phyloP scores from a whole-genome alignment of 2,797 vertebrate genomes.

The Pygocentrus nattereri region DNA sequence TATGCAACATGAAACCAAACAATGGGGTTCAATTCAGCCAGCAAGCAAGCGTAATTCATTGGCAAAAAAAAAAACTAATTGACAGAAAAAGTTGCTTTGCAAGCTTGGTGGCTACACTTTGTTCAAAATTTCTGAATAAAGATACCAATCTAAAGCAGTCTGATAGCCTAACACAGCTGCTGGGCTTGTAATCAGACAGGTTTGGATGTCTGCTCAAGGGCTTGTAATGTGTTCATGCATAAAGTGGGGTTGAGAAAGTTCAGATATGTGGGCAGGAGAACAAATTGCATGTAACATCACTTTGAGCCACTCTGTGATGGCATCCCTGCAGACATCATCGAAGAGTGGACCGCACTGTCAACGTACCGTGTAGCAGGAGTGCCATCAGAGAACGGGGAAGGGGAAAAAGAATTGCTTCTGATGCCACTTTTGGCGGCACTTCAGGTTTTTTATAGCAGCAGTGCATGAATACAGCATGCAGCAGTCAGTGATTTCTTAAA shows the following conservation, averaged over 20 bases:
- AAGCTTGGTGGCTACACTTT: constrained; percentile 1
- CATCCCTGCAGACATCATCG: constrained; percentile 53
- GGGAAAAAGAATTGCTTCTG: constrained; percentile 65
- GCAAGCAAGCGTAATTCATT: constrained; percentile 36
- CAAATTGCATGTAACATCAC: constrained; percentile 40
- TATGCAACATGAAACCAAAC: constrained; percentile 24
- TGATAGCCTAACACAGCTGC: not conserved
- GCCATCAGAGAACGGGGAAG: constrained; percentile 64
- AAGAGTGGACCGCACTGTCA: constrained; percentile 31
- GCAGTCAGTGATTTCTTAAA: not conserved
- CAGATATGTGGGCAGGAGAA: constrained; percentile 14
- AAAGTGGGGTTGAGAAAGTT: constrained; percentile 18
- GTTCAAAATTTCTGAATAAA: constrained; percentile 7
- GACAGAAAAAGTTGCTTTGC: constrained; percentile 1
- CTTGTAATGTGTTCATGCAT: constrained; percentile 20
- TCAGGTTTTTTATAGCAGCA: constrained; percentile 41
- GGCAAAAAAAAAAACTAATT: constrained; percentile 34
- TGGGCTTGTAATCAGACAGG: not conserved
- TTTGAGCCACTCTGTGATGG: constrained; percentile 42
- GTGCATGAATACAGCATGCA: constrained; percentile 23
- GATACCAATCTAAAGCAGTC: constrained; percentile 14
- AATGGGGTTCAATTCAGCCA: constrained; percentile 38
- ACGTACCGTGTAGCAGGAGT: constrained; percentile 49
- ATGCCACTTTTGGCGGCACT: constrained; percentile 63
- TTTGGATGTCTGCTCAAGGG: constrained; percentile 15